These are phyloP conservation scores for Phorcus lineatus DNA, from an alignment of 2,888 invertebrate species.

Conservation along the genomic window DNA sequence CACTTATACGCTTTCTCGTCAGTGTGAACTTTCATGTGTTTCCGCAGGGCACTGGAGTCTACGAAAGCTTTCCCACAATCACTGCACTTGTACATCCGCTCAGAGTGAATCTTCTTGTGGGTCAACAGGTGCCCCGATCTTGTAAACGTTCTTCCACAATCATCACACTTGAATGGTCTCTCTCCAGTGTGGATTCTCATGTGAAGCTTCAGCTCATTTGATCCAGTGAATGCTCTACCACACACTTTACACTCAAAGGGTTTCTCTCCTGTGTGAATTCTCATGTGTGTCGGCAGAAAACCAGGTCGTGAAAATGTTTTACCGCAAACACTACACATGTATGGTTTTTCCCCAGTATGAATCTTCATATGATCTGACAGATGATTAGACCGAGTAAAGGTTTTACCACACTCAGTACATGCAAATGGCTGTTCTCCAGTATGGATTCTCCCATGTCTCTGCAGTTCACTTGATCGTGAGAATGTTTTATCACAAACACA, in stretches of 20 bases:
- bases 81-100: background rate
- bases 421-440: background rate
- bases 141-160: too few relatives aligned
- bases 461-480: too few relatives aligned
- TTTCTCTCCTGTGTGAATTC: too few relatives aligned
- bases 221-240: too few relatives aligned
- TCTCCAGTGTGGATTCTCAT: too few relatives aligned
- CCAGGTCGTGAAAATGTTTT: background rate
- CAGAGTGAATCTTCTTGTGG: background rate
- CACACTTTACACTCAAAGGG: too few relatives aligned
- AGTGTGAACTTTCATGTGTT: background rate
- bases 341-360: constrained; percentile 23
- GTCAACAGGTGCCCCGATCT: too few relatives aligned
- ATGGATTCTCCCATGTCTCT: background rate
- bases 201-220: too few relatives aligned
- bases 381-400: background rate
- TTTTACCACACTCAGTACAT: background rate
- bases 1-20: constrained; percentile 11
- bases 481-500: too few relatives aligned
- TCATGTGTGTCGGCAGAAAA: background rate
- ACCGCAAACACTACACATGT: constrained; percentile 17
- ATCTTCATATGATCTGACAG: background rate
- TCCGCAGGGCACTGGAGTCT: background rate
- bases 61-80: background rate
- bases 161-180: too few relatives aligned